phyloP scores from a whole-genome alignment of 2,888 invertebrate species.

The Eudemis profundana region DNA sequence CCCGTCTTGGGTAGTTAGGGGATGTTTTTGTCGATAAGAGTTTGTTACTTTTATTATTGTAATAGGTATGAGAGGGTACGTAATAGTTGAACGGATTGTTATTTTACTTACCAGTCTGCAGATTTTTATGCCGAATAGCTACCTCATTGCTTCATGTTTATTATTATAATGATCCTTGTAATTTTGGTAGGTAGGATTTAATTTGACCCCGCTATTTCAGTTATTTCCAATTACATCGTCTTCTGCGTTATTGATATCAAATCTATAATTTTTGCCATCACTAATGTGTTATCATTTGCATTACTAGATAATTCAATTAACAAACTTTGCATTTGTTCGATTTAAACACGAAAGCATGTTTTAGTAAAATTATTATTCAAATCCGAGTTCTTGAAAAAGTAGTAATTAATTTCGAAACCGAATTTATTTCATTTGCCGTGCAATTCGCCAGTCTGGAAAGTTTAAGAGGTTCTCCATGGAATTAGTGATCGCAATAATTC shows the following conservation, averaged over 20 bases:
- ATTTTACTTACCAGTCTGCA: neutral
- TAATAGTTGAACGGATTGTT: neutral
- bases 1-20: constrained; percentile 56
- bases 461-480: constrained; percentile 26
- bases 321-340: neutral
- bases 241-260: too few species aligned
- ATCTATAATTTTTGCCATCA: too few species aligned
- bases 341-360: neutral
- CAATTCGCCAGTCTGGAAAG: constrained; percentile 34
- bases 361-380: neutral
- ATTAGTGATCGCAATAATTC: constrained; percentile 39
- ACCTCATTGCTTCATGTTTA: too few species aligned
- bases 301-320: neutral
- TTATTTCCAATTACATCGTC: too few species aligned
- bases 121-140: too few species aligned
- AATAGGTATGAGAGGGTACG: neutral
- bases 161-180: too few species aligned
- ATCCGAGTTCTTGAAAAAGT: neutral
- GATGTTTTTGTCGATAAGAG: constrained; percentile 47
- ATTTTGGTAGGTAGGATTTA: too few species aligned
- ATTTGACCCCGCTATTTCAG: too few species aligned
- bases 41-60: constrained; percentile 4
- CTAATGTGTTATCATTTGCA: too few species aligned
- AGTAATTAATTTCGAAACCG: neutral
- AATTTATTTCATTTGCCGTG: constrained; percentile 17